These are phyloP conservation scores for Tiaroga cobitis DNA, from an alignment of 2,797 vertebrate genomes.

Conservation along the genomic window DNA sequence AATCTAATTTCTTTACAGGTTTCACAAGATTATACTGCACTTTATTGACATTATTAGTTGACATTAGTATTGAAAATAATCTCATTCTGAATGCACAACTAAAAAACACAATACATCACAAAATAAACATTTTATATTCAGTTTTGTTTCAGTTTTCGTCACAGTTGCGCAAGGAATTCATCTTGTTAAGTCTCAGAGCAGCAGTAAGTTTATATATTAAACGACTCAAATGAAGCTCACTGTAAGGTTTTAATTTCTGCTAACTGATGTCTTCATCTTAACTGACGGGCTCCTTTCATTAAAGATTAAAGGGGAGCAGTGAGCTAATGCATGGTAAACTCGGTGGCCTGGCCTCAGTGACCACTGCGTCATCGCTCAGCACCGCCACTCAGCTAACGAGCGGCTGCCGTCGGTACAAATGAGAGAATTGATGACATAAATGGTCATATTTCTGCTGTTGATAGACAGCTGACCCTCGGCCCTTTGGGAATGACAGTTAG, in stretches of 20 bases:
- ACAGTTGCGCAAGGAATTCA: background rate
- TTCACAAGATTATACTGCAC: background rate
- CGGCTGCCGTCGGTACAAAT: slow-evolving; percentile 41
- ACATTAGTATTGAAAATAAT: background rate
- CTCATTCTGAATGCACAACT: background rate
- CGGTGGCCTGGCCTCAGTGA: slow-evolving; percentile 27
- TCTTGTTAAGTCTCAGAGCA: background rate
- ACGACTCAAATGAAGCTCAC: background rate
- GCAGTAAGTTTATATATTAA: background rate
- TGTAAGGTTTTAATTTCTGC: slow-evolving; percentile 12
- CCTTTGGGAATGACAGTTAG: slow-evolving; percentile 41
- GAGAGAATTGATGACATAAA: slow-evolving; percentile 54
- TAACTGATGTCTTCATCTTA: slow-evolving; percentile 30
- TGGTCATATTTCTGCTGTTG: slow-evolving; percentile 63
- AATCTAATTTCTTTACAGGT: background rate
- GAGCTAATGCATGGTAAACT: slow-evolving; percentile 44
- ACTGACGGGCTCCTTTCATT: slow-evolving; percentile 33
- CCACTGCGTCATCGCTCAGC: slow-evolving; percentile 45
- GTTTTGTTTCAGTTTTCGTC: background rate
- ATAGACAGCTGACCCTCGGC: slow-evolving; percentile 66
- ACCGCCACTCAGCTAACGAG: slow-evolving; percentile 21
- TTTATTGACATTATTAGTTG: background rate
- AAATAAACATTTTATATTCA: background rate
- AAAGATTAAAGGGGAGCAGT: slow-evolving; percentile 46
- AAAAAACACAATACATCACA: background rate